A percentile compares a stretch with the other conserved stretches of the same genome.
Conservation (phyloP, 2,888 invertebrate genomes). For the Syrphus vitripennis region DNA sequence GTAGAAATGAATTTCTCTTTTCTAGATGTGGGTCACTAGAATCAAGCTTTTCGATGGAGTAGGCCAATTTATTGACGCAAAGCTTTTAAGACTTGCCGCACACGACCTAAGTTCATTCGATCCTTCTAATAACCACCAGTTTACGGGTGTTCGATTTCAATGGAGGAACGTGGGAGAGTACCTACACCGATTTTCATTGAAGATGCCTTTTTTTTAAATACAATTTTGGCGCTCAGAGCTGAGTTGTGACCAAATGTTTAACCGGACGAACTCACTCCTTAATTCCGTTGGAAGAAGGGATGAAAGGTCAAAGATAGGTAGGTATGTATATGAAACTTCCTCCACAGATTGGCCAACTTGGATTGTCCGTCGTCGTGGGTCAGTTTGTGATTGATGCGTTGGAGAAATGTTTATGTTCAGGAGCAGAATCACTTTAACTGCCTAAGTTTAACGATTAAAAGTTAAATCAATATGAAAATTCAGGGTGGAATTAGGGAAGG, state of each 20-base stretch:
- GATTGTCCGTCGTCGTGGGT: neutral
- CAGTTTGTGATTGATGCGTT: conserved; percentile 56
- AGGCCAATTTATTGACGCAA: conserved; percentile 52
- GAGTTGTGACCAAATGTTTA: conserved; percentile 27
- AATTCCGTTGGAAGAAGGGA: conserved; percentile 1
- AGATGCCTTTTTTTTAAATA: neutral
- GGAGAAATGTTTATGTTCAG: conserved; percentile 47
- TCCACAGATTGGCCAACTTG: conserved; percentile 26
- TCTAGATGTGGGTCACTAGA: conserved; percentile 41
- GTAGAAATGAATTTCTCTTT: conserved; percentile 40
- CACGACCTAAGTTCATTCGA: conserved; percentile 33
- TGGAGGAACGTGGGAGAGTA: neutral
- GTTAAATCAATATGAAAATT: conserved; percentile 43
- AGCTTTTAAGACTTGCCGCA: conserved; percentile 25
- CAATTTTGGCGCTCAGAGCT: conserved; percentile 36
- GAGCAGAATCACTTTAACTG: conserved; percentile 55
- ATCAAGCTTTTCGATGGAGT: conserved; percentile 25
- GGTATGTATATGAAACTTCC: neutral
- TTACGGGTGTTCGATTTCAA: conserved; percentile 25
- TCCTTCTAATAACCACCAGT: conserved; percentile 15
- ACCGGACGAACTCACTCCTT: neutral
- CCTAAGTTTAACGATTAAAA: conserved; percentile 64
- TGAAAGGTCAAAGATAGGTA: conserved; percentile 31
- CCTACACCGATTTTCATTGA: neutral
- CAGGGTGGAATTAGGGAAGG: conserved; percentile 17